phyloP scores from a whole-genome alignment of 2,113 vertebrate species.

The Aspidoscelis tigris region DNA sequence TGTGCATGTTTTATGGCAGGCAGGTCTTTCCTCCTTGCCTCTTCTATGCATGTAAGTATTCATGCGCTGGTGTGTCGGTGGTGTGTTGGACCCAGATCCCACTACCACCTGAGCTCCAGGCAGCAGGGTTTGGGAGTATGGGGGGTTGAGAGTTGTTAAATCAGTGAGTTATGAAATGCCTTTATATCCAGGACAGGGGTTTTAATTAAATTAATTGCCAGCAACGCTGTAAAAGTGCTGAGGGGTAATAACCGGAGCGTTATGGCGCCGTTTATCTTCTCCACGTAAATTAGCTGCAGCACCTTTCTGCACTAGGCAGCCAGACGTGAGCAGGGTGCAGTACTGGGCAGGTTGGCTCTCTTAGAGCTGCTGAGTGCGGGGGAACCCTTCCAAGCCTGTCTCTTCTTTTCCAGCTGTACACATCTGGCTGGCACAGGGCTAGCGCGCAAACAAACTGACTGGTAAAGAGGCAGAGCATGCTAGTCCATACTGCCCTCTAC shows the following conservation, averaged over 20 bases:
- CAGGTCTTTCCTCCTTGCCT: background rate
- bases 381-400: background rate
- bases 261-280: conserved; percentile 70
- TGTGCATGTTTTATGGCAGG: background rate
- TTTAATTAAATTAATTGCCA: conserved; percentile 85
- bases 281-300: conserved; percentile 65
- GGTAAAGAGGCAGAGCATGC: background rate
- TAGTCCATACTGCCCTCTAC: background rate
- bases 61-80: background rate
- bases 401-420: background rate
- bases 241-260: conserved; percentile 75
- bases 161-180: conserved; percentile 77
- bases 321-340: conserved; percentile 21
- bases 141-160: conserved; percentile 67
- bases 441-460: background rate
- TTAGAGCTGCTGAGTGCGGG: background rate
- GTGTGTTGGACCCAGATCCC: background rate
- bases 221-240: conserved; percentile 80
- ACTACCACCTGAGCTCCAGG: background rate
- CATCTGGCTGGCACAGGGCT: background rate
- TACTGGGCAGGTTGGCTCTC: conserved; percentile 8
- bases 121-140: conserved; percentile 23
- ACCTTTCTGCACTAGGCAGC: conserved; percentile 37
- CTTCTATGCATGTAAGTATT: conserved; percentile 11
- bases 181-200: conserved; percentile 73